phyloP scores from a whole-genome alignment of 1,140 invertebrate genomes.

The Macrotrachela quadricornifera region DNA sequence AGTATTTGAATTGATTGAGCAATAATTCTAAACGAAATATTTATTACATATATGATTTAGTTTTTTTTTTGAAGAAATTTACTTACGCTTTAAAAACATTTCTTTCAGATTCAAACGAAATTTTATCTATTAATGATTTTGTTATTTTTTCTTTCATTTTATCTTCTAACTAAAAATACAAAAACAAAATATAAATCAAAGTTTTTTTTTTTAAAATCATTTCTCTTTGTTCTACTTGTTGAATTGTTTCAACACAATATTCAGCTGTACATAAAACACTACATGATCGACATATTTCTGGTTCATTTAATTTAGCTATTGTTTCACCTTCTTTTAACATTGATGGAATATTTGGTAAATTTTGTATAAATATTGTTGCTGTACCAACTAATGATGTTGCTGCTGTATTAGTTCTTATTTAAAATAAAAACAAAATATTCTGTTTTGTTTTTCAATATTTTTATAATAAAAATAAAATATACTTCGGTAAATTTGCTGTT shows the following conservation, averaged over 20 bases:
- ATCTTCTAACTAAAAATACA: conserved; percentile 46
- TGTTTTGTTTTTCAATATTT: neutral
- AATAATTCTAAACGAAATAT: conserved; percentile 45
- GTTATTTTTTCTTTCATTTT: conserved; percentile 81
- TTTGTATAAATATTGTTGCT: conserved; percentile 35
- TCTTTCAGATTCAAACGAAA: too few species aligned
- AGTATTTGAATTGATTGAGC: conserved; percentile 65
- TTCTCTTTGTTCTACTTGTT: conserved; percentile 37
- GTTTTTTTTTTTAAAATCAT: neutral
- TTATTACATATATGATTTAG: too few species aligned
- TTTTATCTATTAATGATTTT: conserved; percentile 1
- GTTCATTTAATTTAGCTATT: conserved; percentile 51
- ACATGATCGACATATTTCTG: conserved; percentile 69
- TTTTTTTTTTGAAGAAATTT: too few species aligned
- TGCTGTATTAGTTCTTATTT: conserved; percentile 12
- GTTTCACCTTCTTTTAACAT: conserved; percentile 49
- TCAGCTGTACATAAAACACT: conserved; percentile 83
- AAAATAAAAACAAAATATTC: neutral
- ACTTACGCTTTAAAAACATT: too few species aligned
- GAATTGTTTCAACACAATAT: conserved; percentile 91
- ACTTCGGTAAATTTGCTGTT: conserved; percentile 63
- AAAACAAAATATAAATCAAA: neutral
- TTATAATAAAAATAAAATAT: conserved; percentile 12
- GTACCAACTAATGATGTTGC: conserved; percentile 7
- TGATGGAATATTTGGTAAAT: conserved; percentile 47